phyloP scores from a whole-genome alignment of 2,888 invertebrate genomes.

The Rhagonycha fulva region DNA sequence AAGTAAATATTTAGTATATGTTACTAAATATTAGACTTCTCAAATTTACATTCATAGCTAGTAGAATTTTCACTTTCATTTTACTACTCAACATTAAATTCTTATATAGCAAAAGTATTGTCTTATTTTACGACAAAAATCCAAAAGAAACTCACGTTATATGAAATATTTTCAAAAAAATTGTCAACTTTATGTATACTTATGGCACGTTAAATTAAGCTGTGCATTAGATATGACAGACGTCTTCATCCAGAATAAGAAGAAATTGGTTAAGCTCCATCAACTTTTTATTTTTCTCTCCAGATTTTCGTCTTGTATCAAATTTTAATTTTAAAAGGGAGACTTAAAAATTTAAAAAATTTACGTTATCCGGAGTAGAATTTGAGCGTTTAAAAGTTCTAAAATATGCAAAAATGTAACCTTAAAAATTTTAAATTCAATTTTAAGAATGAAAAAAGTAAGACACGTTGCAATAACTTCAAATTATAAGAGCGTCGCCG shows the following conservation, averaged over 20 bases:
- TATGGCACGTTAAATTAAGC: neutral
- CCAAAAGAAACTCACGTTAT: neutral
- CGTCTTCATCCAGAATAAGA: neutral
- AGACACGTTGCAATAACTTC: neutral
- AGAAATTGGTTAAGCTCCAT: neutral
- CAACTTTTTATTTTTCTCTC: neutral
- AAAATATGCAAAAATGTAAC: neutral
- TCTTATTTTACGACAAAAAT: neutral
- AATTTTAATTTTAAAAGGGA: neutral
- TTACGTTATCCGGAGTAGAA: neutral
- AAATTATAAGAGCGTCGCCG: neutral
- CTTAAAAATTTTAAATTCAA: neutral
- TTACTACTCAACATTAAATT: neutral
- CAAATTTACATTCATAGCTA: neutral
- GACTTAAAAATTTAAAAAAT: neutral
- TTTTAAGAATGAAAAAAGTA: neutral
- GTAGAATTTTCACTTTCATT: neutral
- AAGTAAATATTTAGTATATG: neutral
- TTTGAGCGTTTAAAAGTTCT: neutral
- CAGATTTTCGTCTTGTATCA: neutral
- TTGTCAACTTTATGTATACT: neutral
- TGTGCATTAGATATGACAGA: neutral
- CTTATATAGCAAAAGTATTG: neutral
- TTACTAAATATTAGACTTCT: neutral
- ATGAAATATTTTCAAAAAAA: neutral